Percentiles rank a stretch among this genome's conserved stretches.
phyloP scores from a whole-genome alignment of 2,113 vertebrate species.

The Tachysurus fulvidraco region DNA sequence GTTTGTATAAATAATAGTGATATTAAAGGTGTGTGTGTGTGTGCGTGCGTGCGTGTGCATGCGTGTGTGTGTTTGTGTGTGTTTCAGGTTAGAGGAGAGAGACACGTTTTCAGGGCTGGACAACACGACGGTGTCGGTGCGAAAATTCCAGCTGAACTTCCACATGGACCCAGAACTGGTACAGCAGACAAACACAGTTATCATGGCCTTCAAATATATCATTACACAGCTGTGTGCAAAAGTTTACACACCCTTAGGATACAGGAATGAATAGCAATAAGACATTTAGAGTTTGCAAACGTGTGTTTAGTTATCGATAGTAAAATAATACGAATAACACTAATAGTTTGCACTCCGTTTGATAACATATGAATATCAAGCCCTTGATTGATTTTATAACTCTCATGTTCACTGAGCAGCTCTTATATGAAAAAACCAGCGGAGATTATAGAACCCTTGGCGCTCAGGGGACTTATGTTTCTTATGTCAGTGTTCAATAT shows the following conservation, averaged over 20 bases:
- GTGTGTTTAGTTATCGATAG: background rate
- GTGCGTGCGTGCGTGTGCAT: no score
- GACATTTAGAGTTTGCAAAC: background rate
- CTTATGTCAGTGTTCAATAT: background rate
- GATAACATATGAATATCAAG: background rate
- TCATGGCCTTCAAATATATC: background rate
- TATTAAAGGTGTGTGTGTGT: background rate
- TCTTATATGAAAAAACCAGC: background rate
- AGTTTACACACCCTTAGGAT: background rate
- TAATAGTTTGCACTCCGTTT: background rate
- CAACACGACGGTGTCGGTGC: constrained; percentile 34
- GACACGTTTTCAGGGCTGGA: constrained; percentile 33
- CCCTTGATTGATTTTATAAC: background rate
- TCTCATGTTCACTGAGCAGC: background rate
- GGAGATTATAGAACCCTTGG: background rate
- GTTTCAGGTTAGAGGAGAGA: constrained; percentile 40
- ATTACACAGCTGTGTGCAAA: background rate
- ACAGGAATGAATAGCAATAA: background rate
- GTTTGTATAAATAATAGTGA: background rate
- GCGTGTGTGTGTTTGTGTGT: background rate
- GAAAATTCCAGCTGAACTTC: constrained; percentile 41
- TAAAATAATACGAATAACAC: background rate
- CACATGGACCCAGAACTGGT: constrained; percentile 51
- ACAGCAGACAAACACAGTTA: background rate
- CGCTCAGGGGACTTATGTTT: no score